Evolutionary conservation across 2,888 invertebrate genomes (phyloP).

Genomic region (Sympetrum striolatum): DNA sequence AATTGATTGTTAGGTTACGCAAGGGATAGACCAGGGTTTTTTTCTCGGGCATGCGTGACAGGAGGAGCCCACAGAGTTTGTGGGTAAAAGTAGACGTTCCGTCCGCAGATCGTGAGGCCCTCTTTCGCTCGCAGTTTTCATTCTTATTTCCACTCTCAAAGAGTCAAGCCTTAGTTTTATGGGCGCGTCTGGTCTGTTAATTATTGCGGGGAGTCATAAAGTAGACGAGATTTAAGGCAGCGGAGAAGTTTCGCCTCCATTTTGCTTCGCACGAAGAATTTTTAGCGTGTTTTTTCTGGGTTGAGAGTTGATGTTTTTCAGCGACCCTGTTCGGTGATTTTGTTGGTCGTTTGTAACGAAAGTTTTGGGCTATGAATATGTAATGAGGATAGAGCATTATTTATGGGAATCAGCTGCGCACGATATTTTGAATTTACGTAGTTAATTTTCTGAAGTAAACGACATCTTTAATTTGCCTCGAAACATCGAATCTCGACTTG

Average conservation of each 20-base stretch:
- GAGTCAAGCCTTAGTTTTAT: neutral
- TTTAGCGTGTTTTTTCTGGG: no score
- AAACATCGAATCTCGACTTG: no score
- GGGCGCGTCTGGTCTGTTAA: neutral
- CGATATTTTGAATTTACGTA: no score
- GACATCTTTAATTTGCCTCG: no score
- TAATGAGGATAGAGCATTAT: no score
- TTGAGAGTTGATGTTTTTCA: no score
- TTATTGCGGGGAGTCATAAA: neutral
- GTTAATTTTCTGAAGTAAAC: no score
- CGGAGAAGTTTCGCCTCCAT: neutral
- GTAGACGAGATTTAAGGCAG: neutral
- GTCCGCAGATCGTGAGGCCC: neutral
- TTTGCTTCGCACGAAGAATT: no score
- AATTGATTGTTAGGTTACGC: neutral
- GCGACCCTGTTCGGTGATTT: no score
- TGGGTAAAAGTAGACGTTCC: neutral
- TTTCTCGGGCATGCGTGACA: neutral
- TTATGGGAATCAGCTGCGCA: no score
- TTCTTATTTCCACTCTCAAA: neutral
- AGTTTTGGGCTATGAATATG: no score
- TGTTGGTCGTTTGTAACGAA: no score
- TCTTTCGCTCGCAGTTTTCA: neutral
- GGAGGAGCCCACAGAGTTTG: neutral
- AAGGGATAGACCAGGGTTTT: neutral